phyloP scores from a whole-genome alignment of 2,797 vertebrate species.

The Coilia nasus region DNA sequence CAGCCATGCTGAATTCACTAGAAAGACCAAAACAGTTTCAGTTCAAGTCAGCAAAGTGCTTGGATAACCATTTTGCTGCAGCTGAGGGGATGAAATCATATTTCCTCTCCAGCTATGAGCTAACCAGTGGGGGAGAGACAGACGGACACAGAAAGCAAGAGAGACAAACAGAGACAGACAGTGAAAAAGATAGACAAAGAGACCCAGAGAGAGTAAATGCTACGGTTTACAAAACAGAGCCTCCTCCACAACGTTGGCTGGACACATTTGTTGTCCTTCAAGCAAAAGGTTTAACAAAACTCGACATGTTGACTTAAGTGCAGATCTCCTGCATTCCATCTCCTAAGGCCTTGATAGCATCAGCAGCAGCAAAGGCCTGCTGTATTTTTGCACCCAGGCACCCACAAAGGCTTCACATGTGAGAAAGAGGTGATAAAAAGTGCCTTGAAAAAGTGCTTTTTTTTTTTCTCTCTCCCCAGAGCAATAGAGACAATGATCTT shows the following conservation, averaged over 20 bases:
- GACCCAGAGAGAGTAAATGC: neutral
- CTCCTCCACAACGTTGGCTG: neutral
- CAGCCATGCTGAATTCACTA: neutral
- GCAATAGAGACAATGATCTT: conserved; percentile 38
- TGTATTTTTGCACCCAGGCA: conserved; percentile 48
- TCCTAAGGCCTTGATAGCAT: conserved; percentile 57
- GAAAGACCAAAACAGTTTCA: neutral
- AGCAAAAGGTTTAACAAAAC: conserved; percentile 21
- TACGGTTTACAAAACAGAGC: neutral
- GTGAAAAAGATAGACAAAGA: neutral
- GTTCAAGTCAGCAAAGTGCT: neutral
- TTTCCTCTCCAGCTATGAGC: neutral
- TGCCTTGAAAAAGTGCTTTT: neutral
- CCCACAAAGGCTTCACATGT: conserved; percentile 56
- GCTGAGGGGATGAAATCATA: neutral
- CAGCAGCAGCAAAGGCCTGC: conserved; percentile 45
- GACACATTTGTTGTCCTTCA: conserved; percentile 7
- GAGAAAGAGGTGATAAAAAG: conserved; percentile 56
- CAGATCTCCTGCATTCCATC: conserved; percentile 40
- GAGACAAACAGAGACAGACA: neutral
- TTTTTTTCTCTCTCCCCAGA: neutral
- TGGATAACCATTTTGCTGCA: neutral
- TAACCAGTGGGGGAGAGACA: neutral
- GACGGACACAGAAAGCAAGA: too few species aligned
- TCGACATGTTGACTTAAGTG: conserved; percentile 34